Base-by-base conservation (phyloP, 2,113 vertebrate species). In the Pogona vitticeps region DNA sequence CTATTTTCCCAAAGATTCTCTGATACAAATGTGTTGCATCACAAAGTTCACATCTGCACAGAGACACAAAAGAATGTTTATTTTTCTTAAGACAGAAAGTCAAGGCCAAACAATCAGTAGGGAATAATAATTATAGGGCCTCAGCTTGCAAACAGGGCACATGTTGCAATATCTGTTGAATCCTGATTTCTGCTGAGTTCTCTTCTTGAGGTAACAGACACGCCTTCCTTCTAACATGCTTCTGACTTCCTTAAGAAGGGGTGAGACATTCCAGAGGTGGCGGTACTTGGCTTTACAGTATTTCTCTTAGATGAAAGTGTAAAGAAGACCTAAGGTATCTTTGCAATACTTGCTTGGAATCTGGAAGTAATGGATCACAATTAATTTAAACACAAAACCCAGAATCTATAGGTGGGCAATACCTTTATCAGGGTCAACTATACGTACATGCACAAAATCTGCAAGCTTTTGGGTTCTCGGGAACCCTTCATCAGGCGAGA, bases 101-200 rank as follows among this genome's bases (percentile, higher is more conserved):
- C 36, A 13, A 42, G 31, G 68, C 12, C 52, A 71, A 79, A 86
- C 52, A 71, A 71, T 40, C 59, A 23, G 76, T 72, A 80, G 65
- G 31, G 33, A 72, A 72, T 59, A 86, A 80, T 71, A 86, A 80
- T 73, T 46, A 85, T 40, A 80, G 46, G 73, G 42, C 42, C 21
- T 56, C 18, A 71, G 52, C 67, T 26, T 33, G 17, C 65, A 40
- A 61, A 31, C 38, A 40, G 72, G 9, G 28, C 61, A 42, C 72
- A 71, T 21, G 42, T 81, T 80, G n/a, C 56, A 86, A 61, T 70
- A 65, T 73, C 14, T 52, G 14, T 28, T 75, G 36, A 81, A 75
- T 63, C 28, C 10, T 46, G n/a, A 36, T 65, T 63, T 80, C 42
- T 86, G 28, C 40, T 81, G 23, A 81, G 20, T 40, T 76, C 42